phyloP scores from a whole-genome alignment of 2,797 vertebrate genomes.

The Notolepis coatsorum region DNA sequence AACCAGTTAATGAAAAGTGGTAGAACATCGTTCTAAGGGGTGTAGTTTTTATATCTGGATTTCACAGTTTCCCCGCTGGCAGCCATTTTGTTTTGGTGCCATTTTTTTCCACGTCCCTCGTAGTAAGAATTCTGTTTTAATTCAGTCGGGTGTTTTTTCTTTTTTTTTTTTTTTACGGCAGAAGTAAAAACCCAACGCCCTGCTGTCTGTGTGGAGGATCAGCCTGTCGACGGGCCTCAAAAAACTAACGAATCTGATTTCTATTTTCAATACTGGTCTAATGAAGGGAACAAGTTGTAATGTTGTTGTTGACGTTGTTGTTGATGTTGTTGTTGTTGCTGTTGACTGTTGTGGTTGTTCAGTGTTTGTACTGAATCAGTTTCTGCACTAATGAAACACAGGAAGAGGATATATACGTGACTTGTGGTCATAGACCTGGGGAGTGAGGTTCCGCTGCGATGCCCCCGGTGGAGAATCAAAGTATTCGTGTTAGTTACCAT shows the following conservation, averaged over 20 bases:
- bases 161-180: no score
- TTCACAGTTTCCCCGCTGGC: no score
- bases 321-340: conserved; percentile 54
- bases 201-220: neutral
- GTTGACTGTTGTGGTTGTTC: conserved; percentile 34
- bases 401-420: no score
- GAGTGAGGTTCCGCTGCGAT: no score
- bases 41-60: no score
- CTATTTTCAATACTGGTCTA: conserved; percentile 76
- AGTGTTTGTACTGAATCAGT: conserved; percentile 50
- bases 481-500: no score
- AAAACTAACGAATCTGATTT: neutral
- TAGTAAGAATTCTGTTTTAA: no score
- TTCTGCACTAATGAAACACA: conserved; percentile 63
- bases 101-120: neutral
- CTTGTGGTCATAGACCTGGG: no score
- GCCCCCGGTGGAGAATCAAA: no score
- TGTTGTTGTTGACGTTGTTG: conserved; percentile 75
- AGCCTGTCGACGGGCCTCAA: conserved; percentile 1
- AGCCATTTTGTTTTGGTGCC: neutral
- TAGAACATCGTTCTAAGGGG: neutral
- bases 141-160: no score
- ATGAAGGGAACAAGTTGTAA: conserved; percentile 91
- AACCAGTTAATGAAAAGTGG: neutral
- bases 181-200: neutral